These are phyloP conservation scores for Apocrypta bakeri DNA, from an alignment of 1,140 invertebrate genomes.

Conservation along the genomic window DNA sequence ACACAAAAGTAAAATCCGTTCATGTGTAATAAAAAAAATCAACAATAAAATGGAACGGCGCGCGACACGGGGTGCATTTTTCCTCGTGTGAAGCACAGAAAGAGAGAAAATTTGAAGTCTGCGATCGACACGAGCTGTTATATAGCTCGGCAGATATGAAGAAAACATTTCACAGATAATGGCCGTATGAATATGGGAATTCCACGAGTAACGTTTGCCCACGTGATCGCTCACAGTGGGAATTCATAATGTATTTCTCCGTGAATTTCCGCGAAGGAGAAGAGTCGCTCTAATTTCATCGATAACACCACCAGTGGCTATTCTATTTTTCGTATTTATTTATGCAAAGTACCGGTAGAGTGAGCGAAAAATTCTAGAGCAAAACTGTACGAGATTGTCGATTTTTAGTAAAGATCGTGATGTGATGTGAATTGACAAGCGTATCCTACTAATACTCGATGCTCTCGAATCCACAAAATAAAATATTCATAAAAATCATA, in stretches of 20 bases:
- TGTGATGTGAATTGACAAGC: constrained; percentile 39
- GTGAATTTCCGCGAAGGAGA: not conserved
- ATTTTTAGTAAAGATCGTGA: constrained; percentile 5
- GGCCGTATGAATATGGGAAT: constrained; percentile 19
- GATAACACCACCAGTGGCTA: not conserved
- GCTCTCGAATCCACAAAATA: not conserved
- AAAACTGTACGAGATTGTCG: not conserved
- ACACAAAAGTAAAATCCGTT: not conserved
- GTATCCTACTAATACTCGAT: not conserved
- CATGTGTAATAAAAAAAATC: constrained; percentile 12
- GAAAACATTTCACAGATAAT: constrained; percentile 34
- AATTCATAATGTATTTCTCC: constrained; percentile 19
- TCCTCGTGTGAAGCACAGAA: not conserved
- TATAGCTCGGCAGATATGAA: constrained; percentile 16
- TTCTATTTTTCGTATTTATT: not conserved
- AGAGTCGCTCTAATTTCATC: not conserved
- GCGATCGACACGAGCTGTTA: not conserved
- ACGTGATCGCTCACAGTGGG: not conserved
- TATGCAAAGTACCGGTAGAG: not conserved
- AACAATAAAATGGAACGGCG: constrained; percentile 20
- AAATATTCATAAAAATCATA: too few species aligned
- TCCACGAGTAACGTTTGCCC: not conserved
- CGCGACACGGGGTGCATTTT: not conserved
- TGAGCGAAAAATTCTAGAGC: not conserved
- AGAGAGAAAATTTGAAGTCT: constrained; percentile 16